phyloP scores from a whole-genome alignment of 2,888 invertebrate species.

The Drosophila hamatofila region DNA sequence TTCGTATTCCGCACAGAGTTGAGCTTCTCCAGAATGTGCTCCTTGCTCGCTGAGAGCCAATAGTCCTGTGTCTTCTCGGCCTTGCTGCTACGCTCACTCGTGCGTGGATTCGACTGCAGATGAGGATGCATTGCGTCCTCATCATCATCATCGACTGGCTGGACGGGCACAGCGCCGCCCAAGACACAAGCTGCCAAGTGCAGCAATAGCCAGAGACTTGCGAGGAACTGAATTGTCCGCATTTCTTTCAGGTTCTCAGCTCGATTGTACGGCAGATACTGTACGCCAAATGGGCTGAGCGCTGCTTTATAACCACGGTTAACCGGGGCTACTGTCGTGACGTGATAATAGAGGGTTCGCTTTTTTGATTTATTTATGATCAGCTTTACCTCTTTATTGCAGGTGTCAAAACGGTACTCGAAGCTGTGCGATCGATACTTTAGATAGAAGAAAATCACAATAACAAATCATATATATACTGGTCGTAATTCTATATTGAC shows the following conservation, averaged over 20 bases:
- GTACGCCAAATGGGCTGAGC: conserved; percentile 30
- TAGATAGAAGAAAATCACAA: conserved; percentile 54
- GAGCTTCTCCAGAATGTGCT: conserved; percentile 75
- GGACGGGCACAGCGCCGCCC: conserved; percentile 58
- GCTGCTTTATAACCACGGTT: conserved; percentile 55
- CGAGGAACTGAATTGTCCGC: conserved; percentile 24
- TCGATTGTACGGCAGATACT: conserved; percentile 50
- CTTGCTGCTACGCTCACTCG: not conserved
- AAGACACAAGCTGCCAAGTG: conserved; percentile 32
- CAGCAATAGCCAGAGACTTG: conserved; percentile 28
- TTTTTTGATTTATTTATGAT: conserved; percentile 47
- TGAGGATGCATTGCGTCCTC: conserved; percentile 75
- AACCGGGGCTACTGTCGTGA: conserved; percentile 17
- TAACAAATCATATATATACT: conserved; percentile 18
- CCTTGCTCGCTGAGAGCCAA: conserved; percentile 72
- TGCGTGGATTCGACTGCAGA: conserved; percentile 1
- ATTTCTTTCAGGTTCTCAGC: conserved; percentile 35
- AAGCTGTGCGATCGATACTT: conserved; percentile 59
- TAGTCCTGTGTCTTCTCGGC: conserved; percentile 64
- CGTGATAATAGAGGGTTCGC: conserved; percentile 28
- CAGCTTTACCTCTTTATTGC: conserved; percentile 21
- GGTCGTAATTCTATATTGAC: conserved; percentile 22
- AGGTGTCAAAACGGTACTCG: conserved; percentile 51
- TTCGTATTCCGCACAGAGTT: conserved; percentile 81
- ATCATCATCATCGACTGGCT: conserved; percentile 16